phyloP scores from a whole-genome alignment of 2,113 vertebrate genomes.

The Stegastes partitus region DNA sequence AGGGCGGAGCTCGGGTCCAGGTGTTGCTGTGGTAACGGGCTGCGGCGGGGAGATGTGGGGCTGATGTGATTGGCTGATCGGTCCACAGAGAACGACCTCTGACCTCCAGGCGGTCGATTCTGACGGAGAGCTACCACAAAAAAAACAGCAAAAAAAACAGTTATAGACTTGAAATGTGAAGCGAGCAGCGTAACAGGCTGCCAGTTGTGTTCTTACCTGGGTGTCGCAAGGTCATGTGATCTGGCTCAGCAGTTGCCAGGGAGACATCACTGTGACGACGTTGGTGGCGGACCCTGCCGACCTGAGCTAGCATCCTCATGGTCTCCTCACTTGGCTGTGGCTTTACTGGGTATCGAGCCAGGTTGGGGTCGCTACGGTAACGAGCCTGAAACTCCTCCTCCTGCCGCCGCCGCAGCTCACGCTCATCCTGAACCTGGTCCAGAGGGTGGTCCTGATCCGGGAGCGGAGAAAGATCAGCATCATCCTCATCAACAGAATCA shows the following conservation, averaged over 20 bases:
- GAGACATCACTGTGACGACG: conserved; percentile 91
- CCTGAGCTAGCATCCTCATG: conserved; percentile 95
- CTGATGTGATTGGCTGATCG: conserved; percentile 87
- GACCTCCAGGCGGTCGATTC: conserved; percentile 86
- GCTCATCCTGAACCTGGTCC: conserved; percentile 71
- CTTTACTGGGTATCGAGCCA: conserved; percentile 94
- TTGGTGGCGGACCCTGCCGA: conserved; percentile 93
- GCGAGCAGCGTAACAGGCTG: neutral
- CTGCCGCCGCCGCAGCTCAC: conserved; percentile 84
- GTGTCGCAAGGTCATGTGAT: conserved; percentile 31
- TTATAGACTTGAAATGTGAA: neutral
- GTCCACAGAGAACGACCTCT: conserved; percentile 92
- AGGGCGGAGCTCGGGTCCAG: conserved; percentile 90
- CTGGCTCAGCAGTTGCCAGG: conserved; percentile 85
- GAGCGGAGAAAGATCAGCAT: neutral
- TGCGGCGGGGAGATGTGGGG: conserved; percentile 90
- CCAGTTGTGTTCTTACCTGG: conserved; percentile 14
- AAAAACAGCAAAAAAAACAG: neutral
- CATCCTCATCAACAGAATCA: neutral
- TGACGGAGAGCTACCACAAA: conserved; percentile 74
- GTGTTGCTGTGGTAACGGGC: conserved; percentile 89
- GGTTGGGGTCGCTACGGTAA: conserved; percentile 96
- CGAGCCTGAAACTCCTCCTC: conserved; percentile 93
- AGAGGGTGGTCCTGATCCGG: conserved; percentile 55
- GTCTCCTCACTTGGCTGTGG: conserved; percentile 93